phyloP scores from a whole-genome alignment of 2,113 vertebrate genomes.

The Ceyx margarethae region DNA sequence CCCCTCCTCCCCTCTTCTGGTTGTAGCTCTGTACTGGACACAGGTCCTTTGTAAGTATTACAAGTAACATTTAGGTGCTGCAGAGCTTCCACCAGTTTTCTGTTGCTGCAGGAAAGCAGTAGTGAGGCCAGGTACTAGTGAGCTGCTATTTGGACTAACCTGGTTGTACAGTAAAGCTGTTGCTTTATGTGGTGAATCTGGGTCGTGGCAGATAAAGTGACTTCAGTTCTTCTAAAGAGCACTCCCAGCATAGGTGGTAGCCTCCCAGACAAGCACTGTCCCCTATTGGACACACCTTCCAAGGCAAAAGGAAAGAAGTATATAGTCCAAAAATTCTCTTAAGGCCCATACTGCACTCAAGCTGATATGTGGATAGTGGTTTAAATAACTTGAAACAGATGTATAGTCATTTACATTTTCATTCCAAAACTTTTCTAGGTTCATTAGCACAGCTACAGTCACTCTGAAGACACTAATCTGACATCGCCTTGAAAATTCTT shows the following conservation, averaged over 20 bases:
- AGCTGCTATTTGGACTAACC: background rate
- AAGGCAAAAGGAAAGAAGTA: background rate
- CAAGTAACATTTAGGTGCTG: background rate
- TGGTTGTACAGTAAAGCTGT: background rate
- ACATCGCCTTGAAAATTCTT: background rate
- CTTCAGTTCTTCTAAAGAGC: background rate
- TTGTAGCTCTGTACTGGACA: background rate
- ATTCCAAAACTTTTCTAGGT: background rate
- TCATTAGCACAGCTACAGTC: background rate
- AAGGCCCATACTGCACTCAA: background rate
- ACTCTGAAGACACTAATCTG: background rate
- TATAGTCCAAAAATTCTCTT: background rate
- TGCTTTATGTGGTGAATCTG: background rate
- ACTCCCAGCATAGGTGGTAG: background rate
- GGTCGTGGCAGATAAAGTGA: background rate
- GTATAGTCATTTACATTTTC: background rate
- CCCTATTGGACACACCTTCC: background rate
- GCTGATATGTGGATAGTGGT: background rate
- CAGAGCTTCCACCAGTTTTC: background rate
- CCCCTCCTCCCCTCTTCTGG: background rate
- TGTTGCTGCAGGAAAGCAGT: background rate
- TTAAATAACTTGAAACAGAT: background rate
- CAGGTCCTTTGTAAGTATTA: accelerated
- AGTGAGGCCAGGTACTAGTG: background rate
- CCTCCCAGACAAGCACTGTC: background rate